Evolutionary conservation across 2,888 invertebrate species (phyloP).

Genomic region (Brachyopa scutellaris): DNA sequence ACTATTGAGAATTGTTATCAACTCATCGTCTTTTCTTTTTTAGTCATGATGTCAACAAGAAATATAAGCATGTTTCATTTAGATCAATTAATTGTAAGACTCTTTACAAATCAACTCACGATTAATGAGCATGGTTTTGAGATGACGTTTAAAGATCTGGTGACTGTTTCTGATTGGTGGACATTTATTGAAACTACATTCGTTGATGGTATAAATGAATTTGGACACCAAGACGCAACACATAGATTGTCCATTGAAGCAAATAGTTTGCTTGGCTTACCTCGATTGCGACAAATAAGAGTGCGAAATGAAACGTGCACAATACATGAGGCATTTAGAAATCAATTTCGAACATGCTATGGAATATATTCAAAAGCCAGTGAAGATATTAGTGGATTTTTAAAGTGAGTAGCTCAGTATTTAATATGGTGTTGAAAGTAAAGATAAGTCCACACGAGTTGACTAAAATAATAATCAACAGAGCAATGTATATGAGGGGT

Average conservation of each 20-base stretch:
- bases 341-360: conserved; percentile 85
- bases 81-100: conserved; percentile 64
- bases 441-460: too few species aligned
- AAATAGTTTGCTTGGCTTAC: conserved; percentile 84
- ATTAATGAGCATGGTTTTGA: conserved; percentile 17
- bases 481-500: too few species aligned
- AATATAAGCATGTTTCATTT: conserved; percentile 73
- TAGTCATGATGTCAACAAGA: conserved; percentile 71
- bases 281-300: conserved; percentile 84
- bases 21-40: neutral
- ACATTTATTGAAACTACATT: conserved; percentile 67
- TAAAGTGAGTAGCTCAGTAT: conserved; percentile 48
- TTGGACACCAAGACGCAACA: neutral
- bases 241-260: conserved; percentile 76
- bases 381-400: conserved; percentile 82
- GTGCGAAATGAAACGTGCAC: conserved; percentile 85
- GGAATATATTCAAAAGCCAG: conserved; percentile 82
- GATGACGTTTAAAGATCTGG: conserved; percentile 55
- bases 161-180: conserved; percentile 73
- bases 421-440: too few species aligned
- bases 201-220: conserved; percentile 24
- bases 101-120: conserved; percentile 60
- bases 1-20: neutral
- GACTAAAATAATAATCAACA: too few species aligned
- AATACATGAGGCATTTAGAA: conserved; percentile 85